phyloP scores from a whole-genome alignment of 2,888 invertebrate species.

The Caenorhabditis japonica region DNA sequence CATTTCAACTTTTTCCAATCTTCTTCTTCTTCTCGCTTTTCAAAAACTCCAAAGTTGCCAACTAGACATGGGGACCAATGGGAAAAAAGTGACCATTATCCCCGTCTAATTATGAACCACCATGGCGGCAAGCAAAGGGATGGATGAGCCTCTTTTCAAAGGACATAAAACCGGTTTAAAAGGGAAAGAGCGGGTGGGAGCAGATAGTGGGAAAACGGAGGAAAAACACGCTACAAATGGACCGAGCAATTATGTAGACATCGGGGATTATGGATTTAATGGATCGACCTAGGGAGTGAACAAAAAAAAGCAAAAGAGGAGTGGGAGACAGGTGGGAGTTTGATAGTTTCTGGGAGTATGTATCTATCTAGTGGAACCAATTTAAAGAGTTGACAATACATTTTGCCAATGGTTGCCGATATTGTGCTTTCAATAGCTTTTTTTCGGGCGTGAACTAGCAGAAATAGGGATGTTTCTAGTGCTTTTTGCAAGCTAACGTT shows the following conservation, averaged over 20 bases:
- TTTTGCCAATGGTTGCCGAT: no score
- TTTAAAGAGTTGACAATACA: no score
- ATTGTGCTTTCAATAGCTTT: no score
- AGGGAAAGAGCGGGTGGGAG: conserved; percentile 11
- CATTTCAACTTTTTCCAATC: neutral
- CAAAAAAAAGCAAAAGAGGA: conserved; percentile 4
- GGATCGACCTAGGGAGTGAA: conserved; percentile 1
- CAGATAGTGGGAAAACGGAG: conserved; percentile 11
- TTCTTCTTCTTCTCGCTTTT: no score
- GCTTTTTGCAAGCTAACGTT: no score
- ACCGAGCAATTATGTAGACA: conserved; percentile 30
- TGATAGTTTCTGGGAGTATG: no score
- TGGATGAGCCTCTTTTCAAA: conserved; percentile 43
- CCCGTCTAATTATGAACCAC: neutral
- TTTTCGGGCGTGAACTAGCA: no score
- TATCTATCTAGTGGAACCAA: no score
- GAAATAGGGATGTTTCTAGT: no score
- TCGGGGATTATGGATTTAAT: conserved; percentile 12
- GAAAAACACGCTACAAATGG: conserved; percentile 19
- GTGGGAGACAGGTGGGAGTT: neutral
- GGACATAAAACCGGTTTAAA: conserved; percentile 28
- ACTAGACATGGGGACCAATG: neutral
- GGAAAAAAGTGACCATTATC: conserved; percentile 24
- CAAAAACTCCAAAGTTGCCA: conserved; percentile 15
- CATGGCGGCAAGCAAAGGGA: no score